A percentile compares a stretch with the other conserved stretches of the same genome.
Conservation (phyloP, 2,797 vertebrate species). For the Poeciliopsis turneri region DNA sequence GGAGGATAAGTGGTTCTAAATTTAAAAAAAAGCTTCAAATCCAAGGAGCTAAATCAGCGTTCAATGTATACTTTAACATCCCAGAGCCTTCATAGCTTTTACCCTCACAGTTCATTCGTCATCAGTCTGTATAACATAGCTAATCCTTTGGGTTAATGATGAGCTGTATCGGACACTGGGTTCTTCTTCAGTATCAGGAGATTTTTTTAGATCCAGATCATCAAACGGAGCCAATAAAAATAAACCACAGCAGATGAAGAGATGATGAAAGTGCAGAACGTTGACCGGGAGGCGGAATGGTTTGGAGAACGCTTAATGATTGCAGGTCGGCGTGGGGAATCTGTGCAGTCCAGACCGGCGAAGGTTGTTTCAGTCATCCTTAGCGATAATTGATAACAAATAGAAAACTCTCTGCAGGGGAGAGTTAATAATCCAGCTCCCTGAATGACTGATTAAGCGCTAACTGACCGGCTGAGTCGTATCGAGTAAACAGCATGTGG, state of each 20-base stretch:
- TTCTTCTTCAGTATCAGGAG: neutral
- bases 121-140: neutral
- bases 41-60: neutral
- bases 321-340: neutral
- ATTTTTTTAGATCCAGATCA: neutral
- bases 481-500: slow-evolving; percentile 67
- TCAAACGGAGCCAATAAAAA: neutral
- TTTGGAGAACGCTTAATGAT: slow-evolving; percentile 2
- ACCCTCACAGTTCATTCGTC: neutral
- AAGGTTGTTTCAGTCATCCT: slow-evolving; percentile 52
- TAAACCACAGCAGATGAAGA: neutral
- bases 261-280: neutral
- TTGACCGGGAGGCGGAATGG: slow-evolving; percentile 1
- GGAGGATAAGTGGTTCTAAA: neutral
- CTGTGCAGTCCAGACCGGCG: slow-evolving; percentile 11
- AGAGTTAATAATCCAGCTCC: slow-evolving; percentile 68
- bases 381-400: slow-evolving; percentile 72
- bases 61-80: neutral
- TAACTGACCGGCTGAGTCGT: slow-evolving; percentile 51
- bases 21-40: neutral
- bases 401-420: slow-evolving; percentile 66
- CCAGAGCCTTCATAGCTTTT: neutral
- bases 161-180: too few species aligned
- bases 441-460: slow-evolving; percentile 69
- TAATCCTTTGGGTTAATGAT: neutral